These are phyloP conservation scores for Brenthis ino DNA, from an alignment of 2,888 invertebrate species.

Conservation along the genomic window DNA sequence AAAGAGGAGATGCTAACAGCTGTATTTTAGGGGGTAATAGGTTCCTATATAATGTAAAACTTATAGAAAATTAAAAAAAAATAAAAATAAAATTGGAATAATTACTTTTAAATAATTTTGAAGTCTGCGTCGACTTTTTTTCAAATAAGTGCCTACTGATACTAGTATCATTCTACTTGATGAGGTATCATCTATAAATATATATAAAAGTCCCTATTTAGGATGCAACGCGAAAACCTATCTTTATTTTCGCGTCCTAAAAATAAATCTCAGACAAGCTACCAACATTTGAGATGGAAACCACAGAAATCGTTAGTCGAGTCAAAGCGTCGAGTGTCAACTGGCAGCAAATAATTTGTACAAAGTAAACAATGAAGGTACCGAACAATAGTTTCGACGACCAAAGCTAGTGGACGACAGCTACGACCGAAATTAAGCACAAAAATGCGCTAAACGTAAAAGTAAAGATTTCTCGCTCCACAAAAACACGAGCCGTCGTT, in stretches of 20 bases:
- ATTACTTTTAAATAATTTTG: no score
- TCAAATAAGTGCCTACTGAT: no score
- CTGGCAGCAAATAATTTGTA: slow-evolving; percentile 32
- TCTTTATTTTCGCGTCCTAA: background rate
- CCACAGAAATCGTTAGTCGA: slow-evolving; percentile 20
- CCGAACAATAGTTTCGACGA: slow-evolving; percentile 31
- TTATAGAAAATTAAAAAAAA: no score
- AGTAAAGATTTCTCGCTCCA: slow-evolving; percentile 48
- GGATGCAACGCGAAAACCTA: background rate
- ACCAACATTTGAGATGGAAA: background rate
- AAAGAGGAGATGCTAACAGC: no score
- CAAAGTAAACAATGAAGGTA: slow-evolving; percentile 35
- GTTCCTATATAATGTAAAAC: no score
- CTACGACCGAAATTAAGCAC: slow-evolving; percentile 48
- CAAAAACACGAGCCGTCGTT: slow-evolving; percentile 53
- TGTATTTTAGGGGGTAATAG: no score
- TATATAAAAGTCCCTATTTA: no score
- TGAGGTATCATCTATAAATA: no score
- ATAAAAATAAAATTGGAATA: no score
- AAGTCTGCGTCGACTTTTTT: no score
- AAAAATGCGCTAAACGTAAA: slow-evolving; percentile 50
- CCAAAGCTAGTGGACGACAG: slow-evolving; percentile 32
- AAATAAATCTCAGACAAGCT: background rate
- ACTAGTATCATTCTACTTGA: no score
- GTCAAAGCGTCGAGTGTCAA: slow-evolving; percentile 29